A percentile compares a stretch with the other conserved stretches of the same genome.
These are phyloP conservation scores for Endotricha flammealis DNA, from an alignment of 2,888 invertebrate genomes.

Conservation along the genomic window DNA sequence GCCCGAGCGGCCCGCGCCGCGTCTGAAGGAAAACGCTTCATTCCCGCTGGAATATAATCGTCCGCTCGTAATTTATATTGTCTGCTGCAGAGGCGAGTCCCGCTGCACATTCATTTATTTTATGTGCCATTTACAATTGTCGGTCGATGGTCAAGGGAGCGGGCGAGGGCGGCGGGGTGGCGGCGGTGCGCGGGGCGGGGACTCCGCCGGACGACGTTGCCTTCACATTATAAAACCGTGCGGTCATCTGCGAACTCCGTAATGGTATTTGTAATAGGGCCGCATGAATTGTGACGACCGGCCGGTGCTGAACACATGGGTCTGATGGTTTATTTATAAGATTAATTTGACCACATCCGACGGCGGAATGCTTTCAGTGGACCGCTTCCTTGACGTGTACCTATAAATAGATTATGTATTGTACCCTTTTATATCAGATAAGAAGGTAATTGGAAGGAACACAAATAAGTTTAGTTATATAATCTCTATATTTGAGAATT, in stretches of 20 bases:
- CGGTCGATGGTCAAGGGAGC: conserved; percentile 80
- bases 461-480: too few species aligned
- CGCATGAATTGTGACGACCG: conserved; percentile 64
- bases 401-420: conserved; percentile 6
- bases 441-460: too few species aligned
- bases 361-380: conserved; percentile 22
- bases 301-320: conserved; percentile 48
- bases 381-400: conserved; percentile 13
- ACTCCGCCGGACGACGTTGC: conserved; percentile 51
- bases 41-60: conserved; percentile 79
- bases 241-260: conserved; percentile 77
- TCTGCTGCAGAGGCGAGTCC: conserved; percentile 79
- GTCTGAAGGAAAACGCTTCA: conserved; percentile 75
- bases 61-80: conserved; percentile 80
- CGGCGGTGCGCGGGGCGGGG: conserved; percentile 39
- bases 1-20: conserved; percentile 49
- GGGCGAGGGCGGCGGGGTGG: conserved; percentile 42
- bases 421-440: too few species aligned
- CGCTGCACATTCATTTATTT: conserved; percentile 80
- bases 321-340: conserved; percentile 64
- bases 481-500: too few species aligned
- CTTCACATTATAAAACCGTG: conserved; percentile 78
- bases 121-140: conserved; percentile 80
- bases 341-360: conserved; percentile 44
- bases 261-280: conserved; percentile 74